A percentile compares a stretch with the other conserved stretches of the same genome.
Conservation (phyloP, 2,888 invertebrate genomes). For the Lasioglossum leucozonium region DNA sequence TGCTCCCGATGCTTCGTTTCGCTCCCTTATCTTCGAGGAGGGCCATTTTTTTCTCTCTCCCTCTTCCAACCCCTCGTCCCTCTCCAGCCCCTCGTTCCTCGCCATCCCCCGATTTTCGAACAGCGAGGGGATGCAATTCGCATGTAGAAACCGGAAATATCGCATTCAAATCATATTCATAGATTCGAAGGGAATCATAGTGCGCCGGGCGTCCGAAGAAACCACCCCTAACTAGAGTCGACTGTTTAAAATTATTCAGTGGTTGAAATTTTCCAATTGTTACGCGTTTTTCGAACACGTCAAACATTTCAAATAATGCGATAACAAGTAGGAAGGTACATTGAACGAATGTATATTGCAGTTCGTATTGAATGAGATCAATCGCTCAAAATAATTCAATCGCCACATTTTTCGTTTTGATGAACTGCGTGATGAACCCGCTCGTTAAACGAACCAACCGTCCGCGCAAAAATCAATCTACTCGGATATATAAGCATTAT, state of each 20-base stretch:
- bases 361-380: too few species aligned
- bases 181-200: not conserved
- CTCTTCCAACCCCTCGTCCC: too few species aligned
- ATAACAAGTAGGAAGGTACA: not conserved
- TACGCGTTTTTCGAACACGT: not conserved
- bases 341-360: too few species aligned
- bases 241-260: not conserved
- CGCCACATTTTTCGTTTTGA: not conserved
- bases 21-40: constrained; percentile 41
- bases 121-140: not conserved
- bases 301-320: not conserved
- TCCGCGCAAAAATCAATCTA: not conserved
- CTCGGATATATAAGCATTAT: not conserved
- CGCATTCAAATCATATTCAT: not conserved
- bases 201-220: too few species aligned
- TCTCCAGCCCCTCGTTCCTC: not conserved
- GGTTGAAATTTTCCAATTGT: not conserved
- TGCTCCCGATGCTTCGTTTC: constrained; percentile 22
- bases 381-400: not conserved
- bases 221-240: not conserved
- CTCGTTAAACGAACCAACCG: not conserved
- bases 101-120: not conserved
- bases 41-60: constrained; percentile 18
- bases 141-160: not conserved
- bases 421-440: not conserved